phyloP scores from a whole-genome alignment of 2,888 invertebrate genomes.

The Mystacides longicornis region DNA sequence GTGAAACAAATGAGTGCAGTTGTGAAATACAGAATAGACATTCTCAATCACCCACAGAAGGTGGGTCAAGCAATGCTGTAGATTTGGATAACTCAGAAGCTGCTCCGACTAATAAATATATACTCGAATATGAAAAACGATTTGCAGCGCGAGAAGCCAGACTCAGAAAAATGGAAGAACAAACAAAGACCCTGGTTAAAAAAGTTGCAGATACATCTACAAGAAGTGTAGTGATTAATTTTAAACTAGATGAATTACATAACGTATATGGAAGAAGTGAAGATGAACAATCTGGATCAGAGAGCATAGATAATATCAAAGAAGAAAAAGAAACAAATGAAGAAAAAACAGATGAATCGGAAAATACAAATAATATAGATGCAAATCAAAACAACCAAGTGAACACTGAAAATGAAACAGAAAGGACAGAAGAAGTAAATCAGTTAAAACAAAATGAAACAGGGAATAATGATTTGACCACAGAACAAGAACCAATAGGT shows the following conservation, averaged over 20 bases:
- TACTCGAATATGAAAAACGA: slow-evolving; percentile 50
- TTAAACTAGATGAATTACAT: slow-evolving; percentile 68
- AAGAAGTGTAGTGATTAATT: slow-evolving; percentile 62
- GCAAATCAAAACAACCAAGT: neutral
- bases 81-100: neutral
- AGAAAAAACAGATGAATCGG: neutral
- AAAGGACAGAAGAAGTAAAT: neutral
- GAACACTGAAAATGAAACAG: neutral
- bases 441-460: neutral
- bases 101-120: slow-evolving; percentile 8
- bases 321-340: neutral
- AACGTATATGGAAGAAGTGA: slow-evolving; percentile 53
- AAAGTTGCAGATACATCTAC: slow-evolving; percentile 68
- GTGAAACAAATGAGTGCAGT: neutral
- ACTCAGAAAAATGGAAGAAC: slow-evolving; percentile 67
- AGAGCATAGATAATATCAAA: neutral
- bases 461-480: neutral
- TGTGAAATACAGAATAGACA: slow-evolving; percentile 1
- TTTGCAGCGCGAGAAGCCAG: slow-evolving; percentile 60
- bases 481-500: neutral
- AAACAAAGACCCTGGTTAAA: slow-evolving; percentile 68
- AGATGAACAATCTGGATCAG: slow-evolving; percentile 10
- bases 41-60: neutral
- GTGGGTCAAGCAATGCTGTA: slow-evolving; percentile 2
- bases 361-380: neutral